These are phyloP conservation scores for Spea multiplicata DNA, from an alignment of 2,113 vertebrate genomes.

Conservation along the genomic window DNA sequence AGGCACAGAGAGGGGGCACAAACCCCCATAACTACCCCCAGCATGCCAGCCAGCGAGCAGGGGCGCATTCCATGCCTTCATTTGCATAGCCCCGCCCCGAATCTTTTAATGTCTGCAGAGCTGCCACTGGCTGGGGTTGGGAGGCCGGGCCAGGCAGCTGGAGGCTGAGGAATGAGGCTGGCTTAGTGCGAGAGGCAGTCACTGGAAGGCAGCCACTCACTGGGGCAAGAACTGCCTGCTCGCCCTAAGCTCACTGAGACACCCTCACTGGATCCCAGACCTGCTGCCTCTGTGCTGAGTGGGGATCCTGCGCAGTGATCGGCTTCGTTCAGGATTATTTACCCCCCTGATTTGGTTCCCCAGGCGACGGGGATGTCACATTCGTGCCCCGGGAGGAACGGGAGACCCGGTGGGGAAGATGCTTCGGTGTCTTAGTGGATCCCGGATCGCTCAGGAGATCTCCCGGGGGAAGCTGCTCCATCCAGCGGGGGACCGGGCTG, in stretches of 20 bases:
- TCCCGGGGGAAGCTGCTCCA: slow-evolving; percentile 10
- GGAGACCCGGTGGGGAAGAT: slow-evolving; percentile 4
- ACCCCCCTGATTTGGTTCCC: not conserved
- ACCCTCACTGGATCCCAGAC: no score
- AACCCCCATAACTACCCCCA: not conserved
- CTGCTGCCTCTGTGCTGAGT: not conserved
- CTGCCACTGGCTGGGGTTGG: slow-evolving; percentile 12
- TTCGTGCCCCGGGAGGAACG: not conserved
- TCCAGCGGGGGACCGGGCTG: slow-evolving; percentile 1
- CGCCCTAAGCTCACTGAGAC: not conserved
- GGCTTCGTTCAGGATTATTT: not conserved
- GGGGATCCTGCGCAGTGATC: not conserved
- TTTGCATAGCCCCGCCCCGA: slow-evolving; percentile 36
- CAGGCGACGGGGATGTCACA: slow-evolving; percentile 13
- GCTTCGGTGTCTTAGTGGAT: not conserved
- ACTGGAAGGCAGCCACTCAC: slow-evolving; percentile 11
- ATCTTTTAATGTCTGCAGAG: slow-evolving; percentile 37
- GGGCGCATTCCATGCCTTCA: slow-evolving; percentile 4
- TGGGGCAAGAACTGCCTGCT: not conserved
- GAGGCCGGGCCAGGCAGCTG: slow-evolving; percentile 18
- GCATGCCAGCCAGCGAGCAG: not conserved
- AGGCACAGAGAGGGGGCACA: not conserved
- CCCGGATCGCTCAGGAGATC: slow-evolving; percentile 14
- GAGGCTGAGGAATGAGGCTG: slow-evolving; percentile 20
- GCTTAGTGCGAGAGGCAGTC: slow-evolving; percentile 15